Percentiles rank a stretch among this genome's conserved stretches.
Evolutionary conservation across 1,140 invertebrate species (phyloP).

Genomic region (Zaprionus africanus): DNA sequence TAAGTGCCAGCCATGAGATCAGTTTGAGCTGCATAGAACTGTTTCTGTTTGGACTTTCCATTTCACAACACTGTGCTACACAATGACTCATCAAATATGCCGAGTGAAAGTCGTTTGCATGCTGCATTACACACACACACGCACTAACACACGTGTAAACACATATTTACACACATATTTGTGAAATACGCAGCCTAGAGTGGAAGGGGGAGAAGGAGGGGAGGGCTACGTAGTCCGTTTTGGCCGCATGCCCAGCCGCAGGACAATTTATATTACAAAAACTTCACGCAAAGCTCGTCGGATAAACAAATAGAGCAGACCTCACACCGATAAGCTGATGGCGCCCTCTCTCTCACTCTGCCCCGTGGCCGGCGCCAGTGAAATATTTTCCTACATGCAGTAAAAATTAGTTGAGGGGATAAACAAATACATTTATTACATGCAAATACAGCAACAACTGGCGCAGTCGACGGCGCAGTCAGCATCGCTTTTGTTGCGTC

Average conservation of each 20-base stretch:
- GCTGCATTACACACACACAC: slow-evolving; percentile 15
- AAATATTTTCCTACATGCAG: slow-evolving; percentile 66
- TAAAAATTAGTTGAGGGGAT: slow-evolving; percentile 76
- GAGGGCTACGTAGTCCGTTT: slow-evolving; percentile 25
- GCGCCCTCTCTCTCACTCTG: neutral
- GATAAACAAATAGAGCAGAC: slow-evolving; percentile 56
- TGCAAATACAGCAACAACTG: slow-evolving; percentile 75
- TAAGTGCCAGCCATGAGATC: neutral
- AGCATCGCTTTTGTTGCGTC: slow-evolving; percentile 65
- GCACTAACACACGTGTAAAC: neutral
- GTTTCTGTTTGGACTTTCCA: slow-evolving; percentile 7
- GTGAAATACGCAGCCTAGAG: slow-evolving; percentile 41
- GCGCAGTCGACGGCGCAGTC: neutral
- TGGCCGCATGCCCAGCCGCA: slow-evolving; percentile 60
- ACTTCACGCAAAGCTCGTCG: slow-evolving; percentile 62
- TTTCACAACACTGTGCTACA: slow-evolving; percentile 8
- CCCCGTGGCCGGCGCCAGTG: slow-evolving; percentile 23
- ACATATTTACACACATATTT: slow-evolving; percentile 4
- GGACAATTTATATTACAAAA: slow-evolving; percentile 78
- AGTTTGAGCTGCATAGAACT: neutral
- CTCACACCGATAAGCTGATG: neutral
- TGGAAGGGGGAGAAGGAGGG: neutral
- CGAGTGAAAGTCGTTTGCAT: slow-evolving; percentile 35
- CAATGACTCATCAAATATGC: slow-evolving; percentile 22
- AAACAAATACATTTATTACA: slow-evolving; percentile 82